Percentiles rank a stretch among this genome's conserved stretches.
Conservation (phyloP, 2,113 vertebrate species). For the Prochilodus magdalenae region DNA sequence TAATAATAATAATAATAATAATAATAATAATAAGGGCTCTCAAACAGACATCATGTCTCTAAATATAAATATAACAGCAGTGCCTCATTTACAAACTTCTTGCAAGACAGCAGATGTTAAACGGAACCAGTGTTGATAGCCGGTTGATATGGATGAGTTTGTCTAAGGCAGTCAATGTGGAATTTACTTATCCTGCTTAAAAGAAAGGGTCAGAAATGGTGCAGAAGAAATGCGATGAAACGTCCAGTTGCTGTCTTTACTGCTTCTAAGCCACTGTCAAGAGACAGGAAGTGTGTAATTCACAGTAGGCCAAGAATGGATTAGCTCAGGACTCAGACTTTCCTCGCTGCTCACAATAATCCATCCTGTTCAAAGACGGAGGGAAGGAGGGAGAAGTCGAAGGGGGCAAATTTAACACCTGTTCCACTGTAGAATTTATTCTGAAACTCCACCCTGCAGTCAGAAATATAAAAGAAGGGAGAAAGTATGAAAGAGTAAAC, state of each 20-base stretch:
- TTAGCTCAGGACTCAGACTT: slow-evolving; percentile 16
- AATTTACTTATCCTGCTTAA: slow-evolving; percentile 51
- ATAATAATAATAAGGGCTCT: not conserved
- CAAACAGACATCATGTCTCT: slow-evolving; percentile 11
- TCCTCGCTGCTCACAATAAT: slow-evolving; percentile 61
- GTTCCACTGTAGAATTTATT: slow-evolving; percentile 95
- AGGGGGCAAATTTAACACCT: slow-evolving; percentile 93
- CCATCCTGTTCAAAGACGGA: slow-evolving; percentile 84
- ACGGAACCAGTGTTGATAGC: slow-evolving; percentile 5
- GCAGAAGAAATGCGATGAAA: not conserved
- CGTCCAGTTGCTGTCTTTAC: not conserved
- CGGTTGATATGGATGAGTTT: slow-evolving; percentile 64
- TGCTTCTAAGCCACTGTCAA: not conserved
- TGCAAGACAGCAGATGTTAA: not conserved
- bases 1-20: too few species aligned
- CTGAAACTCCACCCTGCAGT: slow-evolving; percentile 97
- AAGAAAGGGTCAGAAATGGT: slow-evolving; percentile 7
- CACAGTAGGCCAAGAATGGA: slow-evolving; percentile 35
- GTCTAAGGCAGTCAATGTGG: slow-evolving; percentile 69
- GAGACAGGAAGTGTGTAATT: not conserved
- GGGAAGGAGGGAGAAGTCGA: slow-evolving; percentile 91
- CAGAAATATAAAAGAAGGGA: not conserved
- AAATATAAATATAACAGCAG: slow-evolving; percentile 29
- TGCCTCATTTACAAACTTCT: slow-evolving; percentile 18
- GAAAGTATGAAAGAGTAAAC: not conserved